Conservation (phyloP, 2,113 vertebrate genomes). For the Otus sunia region DNA sequence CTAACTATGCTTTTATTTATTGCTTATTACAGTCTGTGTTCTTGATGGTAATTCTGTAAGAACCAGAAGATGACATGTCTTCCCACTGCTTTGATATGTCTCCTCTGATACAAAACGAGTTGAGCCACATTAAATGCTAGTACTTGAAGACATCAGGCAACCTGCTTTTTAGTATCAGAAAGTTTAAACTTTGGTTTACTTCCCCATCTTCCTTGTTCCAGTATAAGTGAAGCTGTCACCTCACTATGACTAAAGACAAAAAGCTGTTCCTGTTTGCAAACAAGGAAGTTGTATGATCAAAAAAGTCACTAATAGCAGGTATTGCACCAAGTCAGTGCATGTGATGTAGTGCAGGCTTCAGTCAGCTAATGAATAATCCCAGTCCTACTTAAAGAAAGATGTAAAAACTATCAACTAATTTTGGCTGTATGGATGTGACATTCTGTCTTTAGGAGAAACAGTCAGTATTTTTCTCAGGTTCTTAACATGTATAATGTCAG, state of each 20-base stretch:
- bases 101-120: slow-evolving; percentile 73
- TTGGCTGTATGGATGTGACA: neutral
- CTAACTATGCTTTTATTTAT: slow-evolving; percentile 70
- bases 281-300: slow-evolving; percentile 3
- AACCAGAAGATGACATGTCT: slow-evolving; percentile 69
- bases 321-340: neutral
- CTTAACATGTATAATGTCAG: neutral
- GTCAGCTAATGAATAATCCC: neutral
- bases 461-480: neutral
- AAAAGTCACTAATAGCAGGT: slow-evolving; percentile 1
- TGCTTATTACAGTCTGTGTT: slow-evolving; percentile 65
- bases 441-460: neutral
- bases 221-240: slow-evolving; percentile 37
- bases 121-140: slow-evolving; percentile 76
- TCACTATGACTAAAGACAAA: slow-evolving; percentile 22
- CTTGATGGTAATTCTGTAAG: slow-evolving; percentile 75
- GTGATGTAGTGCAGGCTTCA: neutral
- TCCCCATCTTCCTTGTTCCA: slow-evolving; percentile 8
- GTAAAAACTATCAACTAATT: neutral
- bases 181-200: slow-evolving; percentile 67
- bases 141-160: slow-evolving; percentile 71
- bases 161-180: slow-evolving; percentile 75
- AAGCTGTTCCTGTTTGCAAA: slow-evolving; percentile 52
- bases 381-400: neutral
- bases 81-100: slow-evolving; percentile 80